A percentile compares a stretch with the other conserved stretches of the same genome.
Evolutionary conservation across 2,888 invertebrate species (phyloP).

Genomic region (Phorcus lineatus): DNA sequence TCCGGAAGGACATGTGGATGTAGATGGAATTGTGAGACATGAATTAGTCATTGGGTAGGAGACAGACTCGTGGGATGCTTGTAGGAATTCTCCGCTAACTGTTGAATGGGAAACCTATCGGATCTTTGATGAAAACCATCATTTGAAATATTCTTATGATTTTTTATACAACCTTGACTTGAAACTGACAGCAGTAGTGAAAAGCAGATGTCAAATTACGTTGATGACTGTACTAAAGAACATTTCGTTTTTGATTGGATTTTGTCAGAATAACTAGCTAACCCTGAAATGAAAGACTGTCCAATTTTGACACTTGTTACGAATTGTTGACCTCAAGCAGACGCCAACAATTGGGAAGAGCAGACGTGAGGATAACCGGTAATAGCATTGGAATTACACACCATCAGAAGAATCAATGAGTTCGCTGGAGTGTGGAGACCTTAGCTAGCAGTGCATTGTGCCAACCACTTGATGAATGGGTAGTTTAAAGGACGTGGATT

Average conservation of each 20-base stretch:
- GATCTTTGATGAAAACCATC: no score
- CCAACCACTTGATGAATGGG: constrained; percentile 1
- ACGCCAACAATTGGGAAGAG: not conserved
- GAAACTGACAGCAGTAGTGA: no score
- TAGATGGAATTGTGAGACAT: not conserved
- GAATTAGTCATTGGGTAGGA: not conserved
- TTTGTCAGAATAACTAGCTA: no score
- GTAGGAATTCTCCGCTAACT: not conserved
- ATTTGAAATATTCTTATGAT: no score
- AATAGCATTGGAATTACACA: no score
- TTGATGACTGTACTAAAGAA: no score
- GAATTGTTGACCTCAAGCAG: not conserved
- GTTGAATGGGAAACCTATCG: not conserved
- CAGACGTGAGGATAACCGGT: no score
- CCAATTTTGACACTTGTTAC: not conserved
- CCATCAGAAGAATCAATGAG: not conserved
- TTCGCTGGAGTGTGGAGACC: not conserved
- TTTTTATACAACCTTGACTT: no score
- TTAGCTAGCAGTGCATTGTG: not conserved
- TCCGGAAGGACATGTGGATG: not conserved
- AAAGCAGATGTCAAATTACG: no score
- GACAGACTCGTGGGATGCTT: not conserved
- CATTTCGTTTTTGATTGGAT: no score
- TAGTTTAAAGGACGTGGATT: not conserved
- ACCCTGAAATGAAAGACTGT: not conserved